Percentiles rank a stretch among this genome's conserved stretches.
Conservation (phyloP, 2,797 vertebrate species). For the Apodemus agrarius region DNA sequence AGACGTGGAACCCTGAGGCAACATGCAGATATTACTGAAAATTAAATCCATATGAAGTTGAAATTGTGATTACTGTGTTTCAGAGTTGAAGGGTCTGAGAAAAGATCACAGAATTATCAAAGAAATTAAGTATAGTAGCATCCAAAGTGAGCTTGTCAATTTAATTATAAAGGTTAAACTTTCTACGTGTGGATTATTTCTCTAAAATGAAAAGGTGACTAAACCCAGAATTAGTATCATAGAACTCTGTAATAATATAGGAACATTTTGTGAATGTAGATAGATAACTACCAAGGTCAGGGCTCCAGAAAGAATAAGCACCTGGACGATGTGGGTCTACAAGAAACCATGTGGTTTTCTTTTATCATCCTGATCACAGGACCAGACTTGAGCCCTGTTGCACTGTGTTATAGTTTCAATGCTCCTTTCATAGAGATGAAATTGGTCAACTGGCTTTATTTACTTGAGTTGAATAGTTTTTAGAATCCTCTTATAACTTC, state of each 20-base stretch:
- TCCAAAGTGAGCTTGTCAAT: neutral
- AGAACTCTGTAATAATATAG: neutral
- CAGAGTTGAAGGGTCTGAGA: neutral
- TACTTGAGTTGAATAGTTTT: neutral
- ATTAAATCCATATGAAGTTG: neutral
- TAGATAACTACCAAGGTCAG: too few species aligned
- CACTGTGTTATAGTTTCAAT: neutral
- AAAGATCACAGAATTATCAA: neutral
- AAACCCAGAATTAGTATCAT: neutral
- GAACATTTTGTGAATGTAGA: neutral
- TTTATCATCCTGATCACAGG: neutral
- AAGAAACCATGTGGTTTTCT: neutral
- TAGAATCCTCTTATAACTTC: neutral
- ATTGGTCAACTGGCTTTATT: neutral
- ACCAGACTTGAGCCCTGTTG: neutral
- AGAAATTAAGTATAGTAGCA: neutral
- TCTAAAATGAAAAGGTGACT: neutral
- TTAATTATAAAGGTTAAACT: neutral
- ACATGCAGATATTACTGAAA: neutral
- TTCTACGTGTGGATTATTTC: neutral
- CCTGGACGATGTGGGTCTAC: neutral
- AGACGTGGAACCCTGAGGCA: neutral
- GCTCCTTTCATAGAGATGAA: neutral
- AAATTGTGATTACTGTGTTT: neutral
- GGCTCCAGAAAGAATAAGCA: neutral